Evolutionary conservation across 2,113 vertebrate genomes (phyloP), one percentile per base, ranked within the genome.

Genomic region (Centrocercus urophasianus): DNA sequence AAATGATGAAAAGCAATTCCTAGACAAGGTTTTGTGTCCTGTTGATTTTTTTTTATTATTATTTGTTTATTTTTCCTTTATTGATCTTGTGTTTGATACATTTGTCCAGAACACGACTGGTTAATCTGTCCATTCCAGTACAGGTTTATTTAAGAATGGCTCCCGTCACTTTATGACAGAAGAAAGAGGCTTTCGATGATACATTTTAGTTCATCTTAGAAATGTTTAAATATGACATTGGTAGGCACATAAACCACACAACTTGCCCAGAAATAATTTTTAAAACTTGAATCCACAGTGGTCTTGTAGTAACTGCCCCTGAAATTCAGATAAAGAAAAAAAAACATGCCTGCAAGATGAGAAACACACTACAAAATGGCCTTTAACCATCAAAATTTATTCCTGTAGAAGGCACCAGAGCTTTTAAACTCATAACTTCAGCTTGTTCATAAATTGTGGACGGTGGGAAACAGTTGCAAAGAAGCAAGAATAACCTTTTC

Each of bases 1-100:
- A 96, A 97, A 97, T 95, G 97, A 98, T 97, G 97, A 97, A 98
- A 97, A 97, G 96, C 97, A 91, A 94, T 94, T 97, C 91, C 93
- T 88, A 86, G 60, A 66, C 25, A 45, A 77, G 21, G 32, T 56
- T 77, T 43, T 77, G 11, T 69, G 56, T 60, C 75, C 32, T 75
- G 36, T 32, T 38, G 32, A 11, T n/a, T 27, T 11, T 25, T 12
- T 15, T 28, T 25, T 27, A 36, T 36, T 34, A 34, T 36, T 36
- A 8, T 36, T 24, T 50, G 8, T 45, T 19, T 7, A 32, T 57
- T 80, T 48, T 54, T 54, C 84, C 87, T 50, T 32, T 75, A 90
- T 91, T 88, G 91, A 83, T 80, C 30, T 65, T 88, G 28, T 48
- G n/a, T 65, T 67, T 17, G 24, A 67, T 65, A 38, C 4, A 1